Evolutionary conservation across 2,888 invertebrate genomes (phyloP), one percentile per base, ranked within the genome.

Genomic region (Sipunculus nudus): DNA sequence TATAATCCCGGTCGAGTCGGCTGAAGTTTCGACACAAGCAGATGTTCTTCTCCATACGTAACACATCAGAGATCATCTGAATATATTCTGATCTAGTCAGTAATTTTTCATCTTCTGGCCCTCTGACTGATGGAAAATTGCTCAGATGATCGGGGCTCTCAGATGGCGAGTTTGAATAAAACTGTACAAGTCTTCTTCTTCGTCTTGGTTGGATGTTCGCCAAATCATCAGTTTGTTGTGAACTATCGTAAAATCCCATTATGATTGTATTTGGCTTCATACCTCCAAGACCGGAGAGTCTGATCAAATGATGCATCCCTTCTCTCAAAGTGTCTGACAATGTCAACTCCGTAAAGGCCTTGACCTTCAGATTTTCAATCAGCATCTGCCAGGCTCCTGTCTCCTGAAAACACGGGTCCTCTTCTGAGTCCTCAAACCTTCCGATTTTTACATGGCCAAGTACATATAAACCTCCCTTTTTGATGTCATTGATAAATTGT

Each of bases 191-290:
- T n/a, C 31, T 28, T 23, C 38, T 45, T 35, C 50, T 54, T 13
- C 21, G 3, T 31, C 19, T 19, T 19, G 6, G 10, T 4, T 3
- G 13, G 8, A 3, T 19, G 6, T n/a, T n/a, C n/a, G n/a, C n/a
- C n/a, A n/a, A n/a, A n/a, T n/a, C n/a, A n/a, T n/a, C n/a, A n/a
- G n/a, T n/a, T n/a, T n/a, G n/a, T n/a, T n/a, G n/a, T n/a, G n/a
- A n/a, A n/a, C n/a, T 87, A 79, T 98, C 97, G 68, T 94, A 89
- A 86, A 96, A 99, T 21, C 98, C 98, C 35, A 98, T 88, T 60
- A 98, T 93, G 28, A 84, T 77, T 0, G 98, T 98, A 80, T 99
- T 99, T 0, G 98, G 97, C 82, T 98, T 98, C 98, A 99, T 98
- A 16, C 98, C 99, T 1, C 99, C 99, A 79, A 99, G 89, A 2